Percentiles rank a stretch among this genome's conserved stretches.
Conservation (phyloP, 2,113 vertebrate species). For the Candoia aspera region DNA sequence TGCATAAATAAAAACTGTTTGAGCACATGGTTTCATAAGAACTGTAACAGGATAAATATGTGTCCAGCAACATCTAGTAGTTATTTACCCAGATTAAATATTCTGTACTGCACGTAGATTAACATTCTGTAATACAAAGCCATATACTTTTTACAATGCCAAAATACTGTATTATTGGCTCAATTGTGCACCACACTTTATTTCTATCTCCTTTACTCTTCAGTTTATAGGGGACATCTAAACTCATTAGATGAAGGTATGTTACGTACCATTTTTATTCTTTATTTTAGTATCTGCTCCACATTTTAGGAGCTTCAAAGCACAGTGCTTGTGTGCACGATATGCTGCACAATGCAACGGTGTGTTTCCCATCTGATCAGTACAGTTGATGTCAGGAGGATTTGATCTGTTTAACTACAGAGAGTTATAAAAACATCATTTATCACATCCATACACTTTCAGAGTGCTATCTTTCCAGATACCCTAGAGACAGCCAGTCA, state of each 20-base stretch:
- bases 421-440: constrained; percentile 24
- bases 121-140: background rate
- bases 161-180: background rate
- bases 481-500: background rate
- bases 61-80: background rate
- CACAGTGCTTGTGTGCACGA: constrained; percentile 88
- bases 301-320: constrained; percentile 84
- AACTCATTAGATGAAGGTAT: background rate
- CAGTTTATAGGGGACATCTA: background rate
- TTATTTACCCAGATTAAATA: background rate
- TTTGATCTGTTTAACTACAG: constrained; percentile 80
- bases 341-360: constrained; percentile 90
- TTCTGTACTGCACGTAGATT: background rate
- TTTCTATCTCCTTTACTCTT: background rate
- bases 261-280: constrained; percentile 83
- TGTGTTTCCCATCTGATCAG: constrained; percentile 87
- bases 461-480: background rate
- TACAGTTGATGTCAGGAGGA: constrained; percentile 85
- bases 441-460: background rate
- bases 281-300: constrained; percentile 80
- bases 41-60: constrained; percentile 16
- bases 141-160: background rate
- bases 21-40: constrained; percentile 13
- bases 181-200: background rate
- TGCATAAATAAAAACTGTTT: fast-evolving